phyloP scores from a whole-genome alignment of 2,113 vertebrate species.

The Porphyrio hochstetteri region DNA sequence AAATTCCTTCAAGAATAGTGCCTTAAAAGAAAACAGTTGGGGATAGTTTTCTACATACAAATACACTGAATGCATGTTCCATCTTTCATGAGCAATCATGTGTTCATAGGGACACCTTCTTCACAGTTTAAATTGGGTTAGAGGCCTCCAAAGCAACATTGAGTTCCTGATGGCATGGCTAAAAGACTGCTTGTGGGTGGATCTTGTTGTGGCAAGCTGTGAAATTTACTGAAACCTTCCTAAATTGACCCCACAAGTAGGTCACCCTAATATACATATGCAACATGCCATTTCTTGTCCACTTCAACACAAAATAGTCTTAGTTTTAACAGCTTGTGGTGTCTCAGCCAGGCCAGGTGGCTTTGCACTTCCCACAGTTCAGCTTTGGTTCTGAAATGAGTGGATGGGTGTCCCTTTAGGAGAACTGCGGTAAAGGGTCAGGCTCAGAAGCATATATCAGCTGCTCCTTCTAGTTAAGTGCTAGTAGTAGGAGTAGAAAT shows the following conservation, averaged over 20 bases:
- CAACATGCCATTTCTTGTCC: background rate
- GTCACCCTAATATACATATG: rapidly evolving
- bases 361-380: background rate
- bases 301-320: background rate
- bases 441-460: background rate
- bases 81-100: background rate
- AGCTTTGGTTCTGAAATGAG: background rate
- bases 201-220: background rate
- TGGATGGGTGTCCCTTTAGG: background rate
- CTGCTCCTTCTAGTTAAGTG: background rate
- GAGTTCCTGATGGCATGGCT: background rate
- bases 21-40: background rate
- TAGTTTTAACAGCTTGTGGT: background rate
- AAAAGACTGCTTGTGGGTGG: background rate
- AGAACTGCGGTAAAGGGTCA: background rate
- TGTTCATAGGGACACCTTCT: background rate
- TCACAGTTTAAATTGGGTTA: background rate
- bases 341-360: background rate
- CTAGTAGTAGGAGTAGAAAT: background rate
- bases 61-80: background rate
- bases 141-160: background rate
- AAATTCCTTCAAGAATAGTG: background rate
- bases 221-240: background rate
- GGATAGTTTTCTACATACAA: background rate
- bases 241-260: background rate